Conservation (phyloP, 2,888 invertebrate genomes). For the Thymelicus lineola region DNA sequence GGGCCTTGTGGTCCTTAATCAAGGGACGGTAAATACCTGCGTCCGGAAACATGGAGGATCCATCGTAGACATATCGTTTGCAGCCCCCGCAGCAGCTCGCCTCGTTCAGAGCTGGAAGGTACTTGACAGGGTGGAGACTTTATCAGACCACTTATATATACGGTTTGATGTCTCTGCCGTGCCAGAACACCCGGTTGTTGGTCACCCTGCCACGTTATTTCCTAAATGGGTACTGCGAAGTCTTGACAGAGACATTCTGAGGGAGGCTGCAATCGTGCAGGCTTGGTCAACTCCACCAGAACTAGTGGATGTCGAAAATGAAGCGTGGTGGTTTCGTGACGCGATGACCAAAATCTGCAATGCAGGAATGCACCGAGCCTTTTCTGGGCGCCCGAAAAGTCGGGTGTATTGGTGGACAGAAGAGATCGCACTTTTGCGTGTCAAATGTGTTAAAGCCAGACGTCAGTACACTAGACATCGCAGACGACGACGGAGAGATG, state of each 20-base stretch:
- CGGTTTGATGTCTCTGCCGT: conserved; percentile 24
- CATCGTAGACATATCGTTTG: conserved; percentile 42
- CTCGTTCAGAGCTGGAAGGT: conserved; percentile 38
- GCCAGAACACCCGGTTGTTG: not conserved
- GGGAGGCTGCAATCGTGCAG: conserved; percentile 17
- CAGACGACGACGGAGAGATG: not conserved
- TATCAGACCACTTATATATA: conserved; percentile 42
- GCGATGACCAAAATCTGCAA: conserved; percentile 6
- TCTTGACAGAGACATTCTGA: conserved; percentile 3
- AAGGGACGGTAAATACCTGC: no score
- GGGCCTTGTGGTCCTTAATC: no score
- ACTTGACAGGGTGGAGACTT: conserved; percentile 35
- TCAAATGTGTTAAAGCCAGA: not conserved
- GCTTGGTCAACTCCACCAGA: not conserved
- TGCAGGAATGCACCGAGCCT: conserved; percentile 1
- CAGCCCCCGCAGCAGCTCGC: conserved; percentile 28
- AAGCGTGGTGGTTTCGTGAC: not conserved
- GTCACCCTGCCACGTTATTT: not conserved
- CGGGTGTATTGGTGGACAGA: conserved; percentile 15
- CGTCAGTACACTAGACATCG: conserved; percentile 10
- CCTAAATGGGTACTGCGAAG: conserved; percentile 19
- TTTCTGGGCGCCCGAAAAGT: not conserved
- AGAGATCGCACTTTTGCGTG: not conserved
- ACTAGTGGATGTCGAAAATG: not conserved
- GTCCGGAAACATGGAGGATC: conserved; percentile 45